Conservation (phyloP, 1,140 invertebrate species). For the Amyelois transitella region DNA sequence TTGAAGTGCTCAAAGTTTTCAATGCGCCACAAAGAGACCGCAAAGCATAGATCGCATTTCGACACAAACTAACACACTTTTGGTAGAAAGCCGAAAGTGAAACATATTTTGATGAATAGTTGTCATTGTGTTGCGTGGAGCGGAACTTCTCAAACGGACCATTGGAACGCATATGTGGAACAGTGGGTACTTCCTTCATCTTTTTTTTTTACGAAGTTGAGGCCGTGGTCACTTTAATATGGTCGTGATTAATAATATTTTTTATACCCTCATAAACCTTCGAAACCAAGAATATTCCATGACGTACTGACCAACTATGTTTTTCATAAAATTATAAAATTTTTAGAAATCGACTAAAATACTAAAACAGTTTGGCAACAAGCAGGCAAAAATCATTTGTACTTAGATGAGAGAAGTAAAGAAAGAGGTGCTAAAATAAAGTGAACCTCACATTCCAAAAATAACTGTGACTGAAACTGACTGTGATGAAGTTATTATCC, state of each 20-base stretch:
- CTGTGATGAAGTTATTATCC: constrained; percentile 23
- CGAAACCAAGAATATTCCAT: too few relatives aligned
- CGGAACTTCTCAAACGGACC: background rate
- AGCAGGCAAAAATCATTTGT: too few relatives aligned
- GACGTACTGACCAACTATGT: too few relatives aligned
- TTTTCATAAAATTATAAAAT: too few relatives aligned
- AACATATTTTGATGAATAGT: background rate
- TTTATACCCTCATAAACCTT: too few relatives aligned
- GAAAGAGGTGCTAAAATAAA: too few relatives aligned
- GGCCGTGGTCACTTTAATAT: background rate
- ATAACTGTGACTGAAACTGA: too few relatives aligned
- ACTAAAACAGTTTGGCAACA: too few relatives aligned
- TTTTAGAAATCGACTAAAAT: too few relatives aligned
- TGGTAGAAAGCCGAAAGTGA: background rate
- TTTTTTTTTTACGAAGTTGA: background rate
- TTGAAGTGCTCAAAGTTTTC: too few relatives aligned
- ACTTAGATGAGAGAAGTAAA: too few relatives aligned
- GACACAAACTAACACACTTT: background rate
- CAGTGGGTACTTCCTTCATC: background rate
- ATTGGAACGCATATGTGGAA: background rate
- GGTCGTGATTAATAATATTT: too few relatives aligned
- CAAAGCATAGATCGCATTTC: background rate
- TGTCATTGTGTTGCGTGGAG: background rate
- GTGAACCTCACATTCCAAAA: background rate
- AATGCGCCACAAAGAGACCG: background rate